These are phyloP conservation scores for Tinea pellionella DNA, from an alignment of 2,888 invertebrate genomes.

Conservation along the genomic window DNA sequence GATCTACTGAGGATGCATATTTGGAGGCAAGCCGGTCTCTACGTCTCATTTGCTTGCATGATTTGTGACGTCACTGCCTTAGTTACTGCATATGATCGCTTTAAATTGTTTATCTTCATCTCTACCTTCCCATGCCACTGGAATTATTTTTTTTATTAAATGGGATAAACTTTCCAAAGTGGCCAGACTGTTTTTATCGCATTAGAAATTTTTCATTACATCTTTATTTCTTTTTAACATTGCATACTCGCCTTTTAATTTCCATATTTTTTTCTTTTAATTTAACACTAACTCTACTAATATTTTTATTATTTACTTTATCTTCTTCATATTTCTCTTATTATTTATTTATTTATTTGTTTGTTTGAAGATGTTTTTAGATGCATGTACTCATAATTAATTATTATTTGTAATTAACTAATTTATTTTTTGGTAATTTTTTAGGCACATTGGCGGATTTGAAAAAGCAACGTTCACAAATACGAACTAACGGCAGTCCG, in stretches of 20 bases:
- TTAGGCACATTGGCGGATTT: constrained; percentile 88
- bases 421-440: constrained; percentile 22
- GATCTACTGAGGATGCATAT: constrained; percentile 62
- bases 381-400: too few species aligned
- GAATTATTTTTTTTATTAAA: too few species aligned
- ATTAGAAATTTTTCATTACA: not conserved
- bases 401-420: not conserved
- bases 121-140: too few species aligned
- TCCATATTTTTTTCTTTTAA: not conserved
- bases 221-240: not conserved
- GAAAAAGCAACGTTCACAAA: constrained; percentile 91
- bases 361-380: too few species aligned
- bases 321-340: too few species aligned
- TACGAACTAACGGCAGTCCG: constrained; percentile 74
- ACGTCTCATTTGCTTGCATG: constrained; percentile 34
- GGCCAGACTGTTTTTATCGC: constrained; percentile 14
- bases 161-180: not conserved
- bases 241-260: not conserved
- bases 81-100: not conserved
- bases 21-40: constrained; percentile 56
- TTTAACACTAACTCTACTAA: not conserved
- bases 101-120: not conserved
- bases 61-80: constrained; percentile 19
- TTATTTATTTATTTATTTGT: too few species aligned
- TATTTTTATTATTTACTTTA: too few species aligned